These are phyloP conservation scores for Helogale parvula DNA, from an alignment of 2,113 vertebrate species.

Conservation along the genomic window DNA sequence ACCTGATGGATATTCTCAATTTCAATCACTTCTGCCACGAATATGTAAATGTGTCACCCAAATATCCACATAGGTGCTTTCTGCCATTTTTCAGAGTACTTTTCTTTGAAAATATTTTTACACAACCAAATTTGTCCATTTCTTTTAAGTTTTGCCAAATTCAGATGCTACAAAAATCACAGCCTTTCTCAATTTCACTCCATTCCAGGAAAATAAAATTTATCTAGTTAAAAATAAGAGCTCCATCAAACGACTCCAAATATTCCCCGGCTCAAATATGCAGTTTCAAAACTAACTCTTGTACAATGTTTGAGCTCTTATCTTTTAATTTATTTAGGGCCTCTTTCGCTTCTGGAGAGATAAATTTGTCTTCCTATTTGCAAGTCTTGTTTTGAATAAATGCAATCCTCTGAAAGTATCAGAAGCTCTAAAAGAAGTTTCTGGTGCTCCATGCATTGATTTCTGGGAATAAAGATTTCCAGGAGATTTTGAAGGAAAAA, in stretches of 20 bases:
- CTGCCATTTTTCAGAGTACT: background rate
- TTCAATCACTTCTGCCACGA: background rate
- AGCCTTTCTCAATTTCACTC: slow-evolving; percentile 7
- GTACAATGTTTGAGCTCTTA: background rate
- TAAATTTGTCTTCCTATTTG: background rate
- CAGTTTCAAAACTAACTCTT: background rate
- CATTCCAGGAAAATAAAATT: background rate
- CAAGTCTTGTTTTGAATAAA: slow-evolving; percentile 28
- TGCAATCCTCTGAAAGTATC: slow-evolving; percentile 26
- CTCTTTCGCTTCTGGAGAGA: background rate
- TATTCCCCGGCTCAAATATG: background rate
- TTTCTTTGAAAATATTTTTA: background rate
- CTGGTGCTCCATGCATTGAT: background rate
- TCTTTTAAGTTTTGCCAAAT: slow-evolving; percentile 18
- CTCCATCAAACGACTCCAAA: background rate
- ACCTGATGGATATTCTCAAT: background rate
- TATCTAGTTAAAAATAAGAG: background rate
- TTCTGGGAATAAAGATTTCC: slow-evolving; percentile 20
- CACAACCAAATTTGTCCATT: slow-evolving; percentile 1
- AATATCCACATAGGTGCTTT: background rate
- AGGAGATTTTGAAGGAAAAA: slow-evolving; percentile 10
- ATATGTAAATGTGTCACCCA: background rate
- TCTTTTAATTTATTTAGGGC: background rate
- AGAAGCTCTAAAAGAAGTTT: background rate
- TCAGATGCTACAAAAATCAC: slow-evolving; percentile 15